These are phyloP conservation scores for Morinoia aosen DNA, from an alignment of 2,888 invertebrate genomes.

Conservation along the genomic window DNA sequence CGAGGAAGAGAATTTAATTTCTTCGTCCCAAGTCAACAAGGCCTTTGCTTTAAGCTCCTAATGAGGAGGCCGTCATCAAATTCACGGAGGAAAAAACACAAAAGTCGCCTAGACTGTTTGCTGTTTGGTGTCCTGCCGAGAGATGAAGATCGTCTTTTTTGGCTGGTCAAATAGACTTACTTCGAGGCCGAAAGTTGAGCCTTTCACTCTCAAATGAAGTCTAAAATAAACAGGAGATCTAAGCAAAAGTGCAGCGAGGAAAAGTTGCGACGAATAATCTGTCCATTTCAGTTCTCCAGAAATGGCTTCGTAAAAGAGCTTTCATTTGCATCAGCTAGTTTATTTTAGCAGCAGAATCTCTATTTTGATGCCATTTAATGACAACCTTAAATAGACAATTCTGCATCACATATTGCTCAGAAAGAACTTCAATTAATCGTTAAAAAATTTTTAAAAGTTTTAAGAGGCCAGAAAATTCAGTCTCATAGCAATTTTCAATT, in stretches of 20 bases:
- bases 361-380: background rate
- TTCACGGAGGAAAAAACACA: background rate
- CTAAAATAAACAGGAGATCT: background rate
- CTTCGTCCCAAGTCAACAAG: background rate
- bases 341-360: background rate
- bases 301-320: background rate
- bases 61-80: constrained; percentile 23
- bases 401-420: background rate
- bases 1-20: background rate
- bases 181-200: background rate
- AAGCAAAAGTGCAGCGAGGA: background rate
- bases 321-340: background rate
- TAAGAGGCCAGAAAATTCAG: background rate
- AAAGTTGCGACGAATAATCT: background rate
- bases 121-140: background rate
- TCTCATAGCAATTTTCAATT: background rate
- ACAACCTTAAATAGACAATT: background rate
- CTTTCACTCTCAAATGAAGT: background rate
- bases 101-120: background rate
- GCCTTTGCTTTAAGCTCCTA: background rate
- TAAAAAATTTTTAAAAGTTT: background rate
- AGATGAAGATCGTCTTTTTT: constrained; percentile 5
- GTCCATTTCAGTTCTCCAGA: background rate
- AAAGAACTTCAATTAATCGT: background rate
- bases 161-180: background rate